These are phyloP conservation scores for Motacilla tschutschensis DNA, from an alignment of 2,113 vertebrate species.

Conservation along the genomic window DNA sequence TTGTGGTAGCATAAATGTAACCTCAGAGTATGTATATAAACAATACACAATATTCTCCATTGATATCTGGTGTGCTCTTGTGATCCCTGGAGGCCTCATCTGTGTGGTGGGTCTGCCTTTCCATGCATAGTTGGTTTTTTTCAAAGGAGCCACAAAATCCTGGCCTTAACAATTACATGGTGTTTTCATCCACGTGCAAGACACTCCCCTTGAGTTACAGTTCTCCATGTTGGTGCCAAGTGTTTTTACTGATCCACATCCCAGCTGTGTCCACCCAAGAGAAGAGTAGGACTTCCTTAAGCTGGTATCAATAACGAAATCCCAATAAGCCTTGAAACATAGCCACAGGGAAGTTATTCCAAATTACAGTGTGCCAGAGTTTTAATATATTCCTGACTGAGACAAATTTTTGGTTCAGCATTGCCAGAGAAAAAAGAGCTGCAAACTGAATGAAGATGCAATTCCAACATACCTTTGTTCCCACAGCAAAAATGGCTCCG, in stretches of 20 bases:
- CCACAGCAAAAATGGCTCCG: neutral
- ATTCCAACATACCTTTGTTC: neutral
- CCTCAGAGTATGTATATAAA: neutral
- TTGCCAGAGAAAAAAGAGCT: slow-evolving; percentile 3
- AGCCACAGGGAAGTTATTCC: neutral
- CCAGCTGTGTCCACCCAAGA: neutral
- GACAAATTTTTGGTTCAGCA: neutral
- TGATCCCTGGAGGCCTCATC: neutral
- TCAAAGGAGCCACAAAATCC: neutral
- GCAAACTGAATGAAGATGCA: neutral
- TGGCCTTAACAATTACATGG: neutral
- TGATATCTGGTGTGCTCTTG: neutral
- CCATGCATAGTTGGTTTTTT: neutral
- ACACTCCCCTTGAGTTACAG: neutral
- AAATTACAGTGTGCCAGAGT: neutral
- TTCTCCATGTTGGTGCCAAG: neutral
- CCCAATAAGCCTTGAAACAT: neutral
- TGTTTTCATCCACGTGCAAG: neutral
- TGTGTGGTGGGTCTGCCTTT: neutral
- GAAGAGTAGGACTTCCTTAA: neutral
- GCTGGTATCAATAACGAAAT: neutral
- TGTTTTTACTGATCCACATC: neutral
- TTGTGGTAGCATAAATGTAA: neutral
- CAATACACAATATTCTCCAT: rapidly evolving
- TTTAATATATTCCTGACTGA: slow-evolving; percentile 29